Evolutionary conservation across 53 echinoderm and acorn worm species (phyloP).

Genomic region (Mesocentrotus franciscanus): DNA sequence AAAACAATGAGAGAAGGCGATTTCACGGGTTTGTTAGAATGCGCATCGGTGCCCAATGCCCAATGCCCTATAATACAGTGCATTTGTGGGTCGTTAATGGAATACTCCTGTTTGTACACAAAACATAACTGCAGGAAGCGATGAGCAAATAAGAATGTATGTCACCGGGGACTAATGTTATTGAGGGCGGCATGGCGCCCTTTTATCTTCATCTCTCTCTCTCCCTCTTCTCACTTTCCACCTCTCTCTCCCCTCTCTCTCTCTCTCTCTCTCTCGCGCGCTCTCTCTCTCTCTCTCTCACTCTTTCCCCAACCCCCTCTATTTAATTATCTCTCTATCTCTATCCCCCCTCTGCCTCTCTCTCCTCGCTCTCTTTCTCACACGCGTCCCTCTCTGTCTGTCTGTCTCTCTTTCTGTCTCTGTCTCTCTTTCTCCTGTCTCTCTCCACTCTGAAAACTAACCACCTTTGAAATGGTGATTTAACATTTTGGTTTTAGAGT

Average conservation of each 20-base stretch:
- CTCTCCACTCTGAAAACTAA: no score
- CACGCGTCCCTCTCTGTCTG: background rate
- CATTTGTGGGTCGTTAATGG: background rate
- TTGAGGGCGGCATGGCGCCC: background rate
- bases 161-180: background rate
- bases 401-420: background rate
- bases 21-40: background rate
- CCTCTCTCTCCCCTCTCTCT: background rate
- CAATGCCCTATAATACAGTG: background rate
- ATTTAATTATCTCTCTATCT: background rate
- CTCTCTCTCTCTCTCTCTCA: background rate
- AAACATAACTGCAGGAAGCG: background rate
- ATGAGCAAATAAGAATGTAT: conserved; percentile 13
- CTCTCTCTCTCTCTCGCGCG: background rate
- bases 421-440: no score
- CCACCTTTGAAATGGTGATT: no score
- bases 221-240: background rate
- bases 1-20: background rate
- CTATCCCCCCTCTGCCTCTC: background rate
- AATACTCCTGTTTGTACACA: background rate
- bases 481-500: no score
- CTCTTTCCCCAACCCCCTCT: background rate
- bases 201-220: background rate
- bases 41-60: background rate
- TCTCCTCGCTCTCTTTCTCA: background rate